Percentiles rank a stretch among this genome's conserved stretches.
Evolutionary conservation across 2,797 vertebrate genomes (phyloP).

Genomic region (Scomberomorus guttatus): DNA sequence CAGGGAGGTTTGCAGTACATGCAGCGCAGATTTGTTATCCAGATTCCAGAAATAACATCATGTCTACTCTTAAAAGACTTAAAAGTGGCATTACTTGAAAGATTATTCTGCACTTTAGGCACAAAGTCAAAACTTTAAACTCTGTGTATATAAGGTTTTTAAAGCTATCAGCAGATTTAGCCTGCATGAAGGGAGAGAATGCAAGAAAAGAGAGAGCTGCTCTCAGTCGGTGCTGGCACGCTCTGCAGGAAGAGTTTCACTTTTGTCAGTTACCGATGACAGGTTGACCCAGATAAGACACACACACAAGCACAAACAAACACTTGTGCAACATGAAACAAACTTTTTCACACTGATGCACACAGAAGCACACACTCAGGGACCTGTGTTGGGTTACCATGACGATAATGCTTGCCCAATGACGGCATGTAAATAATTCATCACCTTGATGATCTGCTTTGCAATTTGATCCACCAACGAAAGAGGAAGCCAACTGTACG

Average conservation of each 20-base stretch:
- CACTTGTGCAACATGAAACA: neutral
- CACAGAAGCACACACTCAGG: slow-evolving; percentile 25
- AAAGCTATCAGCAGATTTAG: neutral
- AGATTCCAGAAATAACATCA: slow-evolving; percentile 8
- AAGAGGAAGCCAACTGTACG: neutral
- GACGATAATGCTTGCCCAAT: slow-evolving; percentile 45
- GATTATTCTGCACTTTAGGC: neutral
- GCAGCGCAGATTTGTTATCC: neutral
- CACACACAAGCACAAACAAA: slow-evolving; percentile 2
- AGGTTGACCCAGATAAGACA: slow-evolving; percentile 31
- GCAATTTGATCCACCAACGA: slow-evolving; percentile 61
- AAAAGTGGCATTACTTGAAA: neutral
- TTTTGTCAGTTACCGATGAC: slow-evolving; percentile 19
- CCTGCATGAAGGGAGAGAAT: neutral
- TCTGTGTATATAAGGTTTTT: neutral
- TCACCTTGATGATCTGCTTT: slow-evolving; percentile 31
- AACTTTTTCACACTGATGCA: slow-evolving; percentile 1
- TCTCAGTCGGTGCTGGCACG: neutral
- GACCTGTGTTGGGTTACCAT: slow-evolving; percentile 60
- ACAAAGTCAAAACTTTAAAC: neutral
- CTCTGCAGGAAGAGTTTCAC: slow-evolving; percentile 2
- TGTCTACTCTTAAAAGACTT: neutral
- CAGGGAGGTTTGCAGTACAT: neutral
- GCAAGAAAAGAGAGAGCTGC: neutral
- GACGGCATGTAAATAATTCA: slow-evolving; percentile 77